Conservation (phyloP, 2,888 invertebrate species). For the Melieria crassipennis region DNA sequence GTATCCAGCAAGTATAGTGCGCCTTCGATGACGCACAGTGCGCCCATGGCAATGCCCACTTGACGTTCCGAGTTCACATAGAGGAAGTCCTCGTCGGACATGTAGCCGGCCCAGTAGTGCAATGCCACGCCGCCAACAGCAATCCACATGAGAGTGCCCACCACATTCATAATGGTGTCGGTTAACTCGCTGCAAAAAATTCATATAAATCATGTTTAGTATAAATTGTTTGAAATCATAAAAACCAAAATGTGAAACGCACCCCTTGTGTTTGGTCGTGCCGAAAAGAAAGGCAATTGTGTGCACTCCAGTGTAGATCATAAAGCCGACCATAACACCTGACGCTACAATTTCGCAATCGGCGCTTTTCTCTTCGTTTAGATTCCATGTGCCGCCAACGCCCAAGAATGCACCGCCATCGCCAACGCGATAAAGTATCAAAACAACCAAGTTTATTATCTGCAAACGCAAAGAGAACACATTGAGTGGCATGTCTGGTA, state of each 20-base stretch:
- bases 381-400: slow-evolving; percentile 89
- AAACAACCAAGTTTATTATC: slow-evolving; percentile 83
- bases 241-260: slow-evolving; percentile 35
- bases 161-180: slow-evolving; percentile 88
- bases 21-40: slow-evolving; percentile 81
- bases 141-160: slow-evolving; percentile 85
- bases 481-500: too few relatives aligned
- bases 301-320: slow-evolving; percentile 83
- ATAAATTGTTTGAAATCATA: neutral
- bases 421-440: slow-evolving; percentile 84
- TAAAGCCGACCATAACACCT: slow-evolving; percentile 86
- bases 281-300: slow-evolving; percentile 81
- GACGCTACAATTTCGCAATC: slow-evolving; percentile 90
- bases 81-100: slow-evolving; percentile 80
- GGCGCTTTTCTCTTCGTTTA: slow-evolving; percentile 87
- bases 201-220: neutral
- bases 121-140: slow-evolving; percentile 87
- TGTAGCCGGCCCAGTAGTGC: slow-evolving; percentile 90
- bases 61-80: slow-evolving; percentile 80
- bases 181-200: slow-evolving; percentile 72
- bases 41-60: slow-evolving; percentile 83
- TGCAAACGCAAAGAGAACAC: slow-evolving; percentile 60
- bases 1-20: slow-evolving; percentile 84
- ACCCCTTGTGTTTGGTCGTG: slow-evolving; percentile 81
- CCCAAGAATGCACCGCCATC: slow-evolving; percentile 86